phyloP scores from a whole-genome alignment of 1,140 invertebrate species.

The Odontomachus brunneus region DNA sequence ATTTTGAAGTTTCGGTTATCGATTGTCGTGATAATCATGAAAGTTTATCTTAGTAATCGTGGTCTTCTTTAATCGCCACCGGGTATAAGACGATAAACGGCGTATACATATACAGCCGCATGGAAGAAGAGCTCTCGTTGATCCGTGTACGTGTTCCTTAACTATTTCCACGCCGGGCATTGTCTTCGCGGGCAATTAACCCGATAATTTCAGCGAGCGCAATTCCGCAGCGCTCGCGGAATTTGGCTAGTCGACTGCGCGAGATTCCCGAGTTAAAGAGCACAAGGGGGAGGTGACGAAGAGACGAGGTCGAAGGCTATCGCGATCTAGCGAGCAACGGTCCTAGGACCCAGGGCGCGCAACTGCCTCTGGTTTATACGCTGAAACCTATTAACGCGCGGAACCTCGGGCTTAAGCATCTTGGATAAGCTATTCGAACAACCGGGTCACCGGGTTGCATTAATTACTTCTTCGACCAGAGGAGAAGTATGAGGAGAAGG shows the following conservation, averaged over 20 bases:
- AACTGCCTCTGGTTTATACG: constrained; percentile 14
- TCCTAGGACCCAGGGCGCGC: not conserved
- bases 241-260: constrained; percentile 37
- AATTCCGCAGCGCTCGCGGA: not conserved
- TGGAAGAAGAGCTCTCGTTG: not conserved
- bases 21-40: too few species aligned
- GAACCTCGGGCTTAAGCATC: constrained; percentile 59
- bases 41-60: too few species aligned
- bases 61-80: not conserved
- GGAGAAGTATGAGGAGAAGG: not conserved
- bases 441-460: constrained; percentile 68
- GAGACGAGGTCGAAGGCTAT: constrained; percentile 21
- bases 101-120: too few species aligned
- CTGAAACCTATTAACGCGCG: constrained; percentile 34
- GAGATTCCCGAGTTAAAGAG: constrained; percentile 36
- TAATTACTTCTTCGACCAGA: constrained; percentile 68
- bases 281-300: not conserved
- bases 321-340: constrained; percentile 28
- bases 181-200: constrained; percentile 34
- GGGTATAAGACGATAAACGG: not conserved
- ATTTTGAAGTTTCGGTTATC: too few species aligned
- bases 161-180: constrained; percentile 39
- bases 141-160: not conserved
- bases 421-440: constrained; percentile 65
- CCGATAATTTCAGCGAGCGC: constrained; percentile 33